Conservation (phyloP, 2,113 vertebrate genomes). For the Rattus rattus region DNA sequence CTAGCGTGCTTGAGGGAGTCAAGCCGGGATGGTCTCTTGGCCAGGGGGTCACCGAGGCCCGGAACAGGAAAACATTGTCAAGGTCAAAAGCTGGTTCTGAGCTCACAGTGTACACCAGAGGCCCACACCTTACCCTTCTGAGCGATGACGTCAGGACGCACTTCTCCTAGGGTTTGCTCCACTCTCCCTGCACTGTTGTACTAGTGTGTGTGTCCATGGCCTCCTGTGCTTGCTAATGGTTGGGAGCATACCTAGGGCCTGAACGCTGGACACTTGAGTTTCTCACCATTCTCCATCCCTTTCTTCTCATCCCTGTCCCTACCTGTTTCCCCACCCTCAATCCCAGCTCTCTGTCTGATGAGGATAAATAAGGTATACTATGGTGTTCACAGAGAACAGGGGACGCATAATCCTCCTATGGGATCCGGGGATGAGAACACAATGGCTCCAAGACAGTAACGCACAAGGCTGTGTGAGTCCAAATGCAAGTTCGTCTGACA, state of each 20-base stretch:
- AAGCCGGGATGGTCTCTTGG: not conserved
- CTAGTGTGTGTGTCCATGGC: not conserved
- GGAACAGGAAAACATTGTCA: not conserved
- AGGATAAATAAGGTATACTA: not conserved
- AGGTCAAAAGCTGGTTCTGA: not conserved
- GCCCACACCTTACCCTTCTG: not conserved
- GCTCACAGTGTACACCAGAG: not conserved
- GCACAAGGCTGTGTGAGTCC: not conserved
- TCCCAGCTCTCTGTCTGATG: not conserved
- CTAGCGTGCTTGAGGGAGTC: not conserved
- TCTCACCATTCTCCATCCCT: not conserved
- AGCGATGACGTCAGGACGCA: not conserved
- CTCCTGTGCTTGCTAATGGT: not conserved
- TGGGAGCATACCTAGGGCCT: not conserved
- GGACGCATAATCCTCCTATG: not conserved
- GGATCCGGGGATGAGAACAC: not conserved
- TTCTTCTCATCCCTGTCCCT: not conserved
- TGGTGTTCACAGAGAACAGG: not conserved
- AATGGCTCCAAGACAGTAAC: not conserved
- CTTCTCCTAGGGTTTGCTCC: no score
- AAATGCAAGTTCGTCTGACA: not conserved
- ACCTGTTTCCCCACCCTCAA: not conserved
- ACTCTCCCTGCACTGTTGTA: not conserved
- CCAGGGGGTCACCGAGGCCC: not conserved
- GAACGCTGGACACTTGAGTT: no score